Percentiles rank a stretch among this genome's conserved stretches.
Evolutionary conservation across 1,140 invertebrate species (phyloP).

Genomic region (Scylla paramamosain): DNA sequence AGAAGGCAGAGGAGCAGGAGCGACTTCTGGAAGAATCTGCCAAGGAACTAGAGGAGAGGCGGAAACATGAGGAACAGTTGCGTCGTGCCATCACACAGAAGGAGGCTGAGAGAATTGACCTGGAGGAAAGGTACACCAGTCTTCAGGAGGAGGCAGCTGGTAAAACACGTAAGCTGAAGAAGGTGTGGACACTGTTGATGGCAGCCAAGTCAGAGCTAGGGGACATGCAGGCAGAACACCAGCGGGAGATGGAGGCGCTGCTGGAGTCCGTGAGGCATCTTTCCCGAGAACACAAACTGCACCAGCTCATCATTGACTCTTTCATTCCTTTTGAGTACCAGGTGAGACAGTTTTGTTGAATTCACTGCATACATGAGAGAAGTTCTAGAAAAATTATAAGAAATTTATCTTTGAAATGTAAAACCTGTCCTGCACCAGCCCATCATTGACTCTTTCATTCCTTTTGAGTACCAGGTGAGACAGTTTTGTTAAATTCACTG

Average conservation of each 20-base stretch:
- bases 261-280: constrained; percentile 95
- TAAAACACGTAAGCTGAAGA: constrained; percentile 95
- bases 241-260: constrained; percentile 97
- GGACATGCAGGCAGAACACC: constrained; percentile 95
- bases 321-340: constrained; percentile 96
- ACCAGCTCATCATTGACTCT: constrained; percentile 89
- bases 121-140: constrained; percentile 97
- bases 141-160: constrained; percentile 96
- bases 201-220: constrained; percentile 92
- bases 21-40: constrained; percentile 93
- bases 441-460: constrained; percentile 92
- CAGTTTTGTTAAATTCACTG: background rate
- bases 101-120: constrained; percentile 94
- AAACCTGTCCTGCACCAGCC: constrained; percentile 94
- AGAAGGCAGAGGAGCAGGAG: constrained; percentile 98
- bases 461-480: constrained; percentile 89
- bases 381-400: too few relatives aligned
- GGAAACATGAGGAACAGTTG: constrained; percentile 90
- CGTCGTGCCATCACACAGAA: constrained; percentile 91
- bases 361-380: too few relatives aligned
- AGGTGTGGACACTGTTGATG: constrained; percentile 90
- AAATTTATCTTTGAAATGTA: too few relatives aligned
- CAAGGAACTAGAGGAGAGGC: constrained; percentile 92
- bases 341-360: constrained; percentile 79
- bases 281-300: constrained; percentile 93